phyloP scores from a whole-genome alignment of 1,140 invertebrate species.

The Sweltsa coloradensis region DNA sequence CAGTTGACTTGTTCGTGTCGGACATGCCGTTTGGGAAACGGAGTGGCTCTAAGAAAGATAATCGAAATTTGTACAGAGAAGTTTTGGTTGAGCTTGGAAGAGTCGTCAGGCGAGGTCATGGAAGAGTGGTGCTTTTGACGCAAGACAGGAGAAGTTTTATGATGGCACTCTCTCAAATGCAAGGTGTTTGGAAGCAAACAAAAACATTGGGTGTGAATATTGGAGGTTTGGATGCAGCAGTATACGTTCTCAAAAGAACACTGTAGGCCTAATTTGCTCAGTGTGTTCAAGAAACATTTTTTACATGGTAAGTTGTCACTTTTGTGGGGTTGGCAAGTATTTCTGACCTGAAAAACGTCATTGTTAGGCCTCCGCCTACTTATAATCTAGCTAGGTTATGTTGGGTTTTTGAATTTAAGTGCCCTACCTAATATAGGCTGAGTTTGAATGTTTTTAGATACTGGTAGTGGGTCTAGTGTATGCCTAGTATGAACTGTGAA shows the following conservation, averaged over 20 bases:
- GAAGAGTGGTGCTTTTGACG: constrained; percentile 40
- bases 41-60: constrained; percentile 34
- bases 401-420: too few species aligned
- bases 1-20: constrained; percentile 43
- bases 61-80: constrained; percentile 36
- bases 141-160: constrained; percentile 36
- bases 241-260: constrained; percentile 27
- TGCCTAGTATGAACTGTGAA: too few species aligned
- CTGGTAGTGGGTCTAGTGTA: too few species aligned
- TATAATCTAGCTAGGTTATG: too few species aligned
- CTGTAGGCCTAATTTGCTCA: too few species aligned
- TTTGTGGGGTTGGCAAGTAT: too few species aligned
- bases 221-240: constrained; percentile 28
- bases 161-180: constrained; percentile 17
- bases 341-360: too few species aligned
- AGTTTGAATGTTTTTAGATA: too few species aligned
- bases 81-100: constrained; percentile 37
- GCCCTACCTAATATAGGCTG: too few species aligned
- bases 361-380: too few species aligned
- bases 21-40: constrained; percentile 48
- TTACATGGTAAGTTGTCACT: too few species aligned
- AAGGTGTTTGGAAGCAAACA: constrained; percentile 22
- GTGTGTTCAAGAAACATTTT: too few species aligned
- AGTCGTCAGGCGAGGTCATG: constrained; percentile 28
- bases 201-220: constrained; percentile 28